Conservation (phyloP, 2,888 invertebrate genomes). For the Lasius platythorax region DNA sequence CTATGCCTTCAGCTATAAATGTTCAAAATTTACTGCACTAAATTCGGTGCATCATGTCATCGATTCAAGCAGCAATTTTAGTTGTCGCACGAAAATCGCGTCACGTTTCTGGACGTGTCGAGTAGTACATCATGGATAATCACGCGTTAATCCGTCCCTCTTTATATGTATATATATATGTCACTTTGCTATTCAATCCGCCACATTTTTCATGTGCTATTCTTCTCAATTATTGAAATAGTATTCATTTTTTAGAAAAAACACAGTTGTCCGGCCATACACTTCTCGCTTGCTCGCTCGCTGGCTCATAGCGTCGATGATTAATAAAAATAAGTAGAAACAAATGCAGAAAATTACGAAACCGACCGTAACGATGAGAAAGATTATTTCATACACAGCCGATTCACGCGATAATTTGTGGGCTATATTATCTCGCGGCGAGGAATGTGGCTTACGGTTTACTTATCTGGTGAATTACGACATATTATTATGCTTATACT, state of each 20-base stretch:
- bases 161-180: too few species aligned
- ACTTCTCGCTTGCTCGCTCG: not conserved
- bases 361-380: not conserved
- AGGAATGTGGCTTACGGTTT: constrained; percentile 17
- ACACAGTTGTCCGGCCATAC: not conserved
- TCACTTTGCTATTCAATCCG: not conserved
- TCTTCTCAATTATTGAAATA: not conserved
- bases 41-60: not conserved
- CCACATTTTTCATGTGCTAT: not conserved
- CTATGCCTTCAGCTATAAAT: not conserved
- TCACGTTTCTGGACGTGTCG: not conserved
- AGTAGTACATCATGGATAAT: not conserved
- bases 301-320: not conserved
- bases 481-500: constrained; percentile 38
- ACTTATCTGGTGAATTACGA: constrained; percentile 40
- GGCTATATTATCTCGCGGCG: constrained; percentile 24
- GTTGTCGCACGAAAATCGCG: not conserved
- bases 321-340: constrained; percentile 11
- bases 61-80: constrained; percentile 9
- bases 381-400: constrained; percentile 25
- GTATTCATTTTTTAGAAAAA: not conserved
- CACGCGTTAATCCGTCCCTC: not conserved
- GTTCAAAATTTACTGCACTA: not conserved
- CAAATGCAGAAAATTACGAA: not conserved
- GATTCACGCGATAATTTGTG: constrained; percentile 23